phyloP scores from a whole-genome alignment of 2,113 vertebrate species.

The Pithys albifrons region DNA sequence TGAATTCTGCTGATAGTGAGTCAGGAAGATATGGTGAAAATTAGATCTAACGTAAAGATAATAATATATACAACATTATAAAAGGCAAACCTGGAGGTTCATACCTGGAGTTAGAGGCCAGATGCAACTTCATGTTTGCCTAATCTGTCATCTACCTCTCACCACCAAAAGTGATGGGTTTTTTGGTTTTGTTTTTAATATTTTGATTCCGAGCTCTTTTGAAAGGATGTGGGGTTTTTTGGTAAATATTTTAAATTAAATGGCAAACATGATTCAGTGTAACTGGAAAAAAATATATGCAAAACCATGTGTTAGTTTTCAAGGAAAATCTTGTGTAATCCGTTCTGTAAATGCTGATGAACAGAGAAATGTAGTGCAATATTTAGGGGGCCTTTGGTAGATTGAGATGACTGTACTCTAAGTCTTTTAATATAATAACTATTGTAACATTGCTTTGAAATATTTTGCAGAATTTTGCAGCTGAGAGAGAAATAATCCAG shows the following conservation, averaged over 20 bases:
- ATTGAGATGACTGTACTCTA: not conserved
- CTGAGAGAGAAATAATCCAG: not conserved
- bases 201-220: not conserved
- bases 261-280: not conserved
- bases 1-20: not conserved
- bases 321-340: not conserved
- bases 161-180: fast-evolving
- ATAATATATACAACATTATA: not conserved
- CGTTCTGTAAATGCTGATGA: not conserved
- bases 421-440: not conserved
- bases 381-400: not conserved
- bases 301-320: not conserved
- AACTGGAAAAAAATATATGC: not conserved
- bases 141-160: not conserved
- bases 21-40: not conserved
- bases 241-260: not conserved
- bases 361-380: not conserved
- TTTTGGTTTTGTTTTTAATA: not conserved
- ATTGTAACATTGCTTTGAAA: not conserved
- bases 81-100: not conserved
- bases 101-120: not conserved
- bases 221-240: fast-evolving
- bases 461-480: not conserved
- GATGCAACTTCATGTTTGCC: not conserved
- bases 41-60: not conserved